A percentile compares a stretch with the other conserved stretches of the same genome.
Evolutionary conservation across 2,888 invertebrate genomes (phyloP).

Genomic region (Ennomos quercinarius): DNA sequence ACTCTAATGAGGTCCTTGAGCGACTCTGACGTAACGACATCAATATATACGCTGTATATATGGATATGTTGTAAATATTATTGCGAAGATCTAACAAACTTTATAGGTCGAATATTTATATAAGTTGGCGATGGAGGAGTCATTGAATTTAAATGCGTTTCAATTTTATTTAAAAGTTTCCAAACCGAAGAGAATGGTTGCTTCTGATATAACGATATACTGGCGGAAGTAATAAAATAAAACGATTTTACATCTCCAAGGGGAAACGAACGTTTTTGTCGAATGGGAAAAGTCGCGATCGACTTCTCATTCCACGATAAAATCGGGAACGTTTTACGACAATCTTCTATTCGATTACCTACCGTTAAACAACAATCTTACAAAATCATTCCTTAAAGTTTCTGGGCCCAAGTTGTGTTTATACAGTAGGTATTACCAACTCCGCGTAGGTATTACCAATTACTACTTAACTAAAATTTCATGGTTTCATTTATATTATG

Average conservation of each 20-base stretch:
- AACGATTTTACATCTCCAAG: conserved; percentile 85
- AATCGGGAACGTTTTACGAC: conserved; percentile 84
- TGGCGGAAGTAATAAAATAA: conserved; percentile 84
- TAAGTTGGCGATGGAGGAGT: conserved; percentile 24
- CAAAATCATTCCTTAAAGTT: conserved; percentile 61
- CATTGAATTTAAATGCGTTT: conserved; percentile 50
- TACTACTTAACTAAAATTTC: conserved; percentile 21
- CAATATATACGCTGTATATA: too few species aligned
- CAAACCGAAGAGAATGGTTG: conserved; percentile 64
- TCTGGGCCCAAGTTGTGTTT: conserved; percentile 48
- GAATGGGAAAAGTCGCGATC: conserved; percentile 83
- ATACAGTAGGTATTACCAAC: conserved; percentile 26
- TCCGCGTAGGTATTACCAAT: conserved; percentile 9
- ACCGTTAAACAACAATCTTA: conserved; percentile 82
- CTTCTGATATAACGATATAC: conserved; percentile 79
- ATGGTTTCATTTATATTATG: conserved; percentile 10
- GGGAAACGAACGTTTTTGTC: conserved; percentile 81
- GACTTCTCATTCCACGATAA: conserved; percentile 84
- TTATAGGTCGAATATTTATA: conserved; percentile 27
- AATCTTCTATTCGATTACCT: conserved; percentile 83
- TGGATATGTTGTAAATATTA: conserved; percentile 10
- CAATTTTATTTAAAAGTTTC: conserved; percentile 66
- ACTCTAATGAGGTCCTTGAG: too few species aligned
- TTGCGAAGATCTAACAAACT: conserved; percentile 29
- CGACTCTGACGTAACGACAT: too few species aligned